Evolutionary conservation across 2,113 vertebrate genomes (phyloP).

Genomic region (Stercorarius parasiticus): DNA sequence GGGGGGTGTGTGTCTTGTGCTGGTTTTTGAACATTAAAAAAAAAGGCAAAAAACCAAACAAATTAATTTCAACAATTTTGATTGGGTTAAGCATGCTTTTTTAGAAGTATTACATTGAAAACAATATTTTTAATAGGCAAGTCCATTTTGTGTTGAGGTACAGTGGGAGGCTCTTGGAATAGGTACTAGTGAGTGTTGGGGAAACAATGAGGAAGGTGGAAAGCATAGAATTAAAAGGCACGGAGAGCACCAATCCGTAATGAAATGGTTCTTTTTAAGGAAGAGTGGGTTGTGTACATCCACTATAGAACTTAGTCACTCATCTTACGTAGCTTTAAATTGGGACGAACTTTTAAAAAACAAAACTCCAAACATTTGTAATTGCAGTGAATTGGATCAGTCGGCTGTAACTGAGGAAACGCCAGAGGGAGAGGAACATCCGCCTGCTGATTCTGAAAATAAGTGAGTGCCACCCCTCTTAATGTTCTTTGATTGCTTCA

Average conservation of each 20-base stretch:
- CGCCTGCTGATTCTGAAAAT: conserved; percentile 94
- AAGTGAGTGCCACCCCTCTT: conserved; percentile 80
- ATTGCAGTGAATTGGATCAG: conserved; percentile 93
- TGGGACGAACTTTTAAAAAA: not conserved
- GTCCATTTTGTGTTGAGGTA: not conserved
- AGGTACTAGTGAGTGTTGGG: not conserved
- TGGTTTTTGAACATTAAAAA: not conserved
- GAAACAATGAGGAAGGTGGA: not conserved
- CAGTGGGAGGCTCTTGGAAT: not conserved
- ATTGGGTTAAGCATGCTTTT: not conserved
- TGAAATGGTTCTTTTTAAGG: not conserved
- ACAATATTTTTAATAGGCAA: not conserved
- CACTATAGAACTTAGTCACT: not conserved
- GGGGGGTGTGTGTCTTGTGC: not conserved
- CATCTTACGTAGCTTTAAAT: not conserved
- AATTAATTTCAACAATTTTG: not conserved
- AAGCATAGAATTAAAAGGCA: not conserved
- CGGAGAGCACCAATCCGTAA: not conserved
- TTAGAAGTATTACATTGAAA: not conserved
- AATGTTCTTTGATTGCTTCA: accelerated
- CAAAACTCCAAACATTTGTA: not conserved
- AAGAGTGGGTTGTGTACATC: not conserved
- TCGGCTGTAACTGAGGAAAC: conserved; percentile 92
- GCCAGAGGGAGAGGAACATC: conserved; percentile 95
- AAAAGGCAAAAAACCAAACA: not conserved